A percentile compares a stretch with the other conserved stretches of the same genome.
Evolutionary conservation across 2,113 vertebrate species (phyloP).

Genomic region (Neofelis nebulosa): DNA sequence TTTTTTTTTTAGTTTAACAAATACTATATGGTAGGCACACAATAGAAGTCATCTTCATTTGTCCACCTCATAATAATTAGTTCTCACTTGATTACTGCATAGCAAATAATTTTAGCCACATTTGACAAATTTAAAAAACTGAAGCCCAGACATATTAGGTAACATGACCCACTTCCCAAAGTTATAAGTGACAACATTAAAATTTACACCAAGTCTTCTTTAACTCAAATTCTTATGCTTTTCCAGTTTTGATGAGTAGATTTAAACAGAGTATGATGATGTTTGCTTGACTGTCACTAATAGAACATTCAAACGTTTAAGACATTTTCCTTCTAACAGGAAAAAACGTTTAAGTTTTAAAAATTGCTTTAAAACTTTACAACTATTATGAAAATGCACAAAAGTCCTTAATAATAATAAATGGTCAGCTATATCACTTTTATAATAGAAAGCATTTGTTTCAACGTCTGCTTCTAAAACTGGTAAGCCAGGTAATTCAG

Average conservation of each 20-base stretch:
- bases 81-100: not conserved
- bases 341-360: not conserved
- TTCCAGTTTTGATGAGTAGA: not conserved
- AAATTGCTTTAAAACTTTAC: not conserved
- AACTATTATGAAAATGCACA: not conserved
- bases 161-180: not conserved
- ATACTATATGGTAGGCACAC: not conserved
- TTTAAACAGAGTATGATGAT: constrained; percentile 9
- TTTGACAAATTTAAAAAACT: not conserved
- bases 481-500: not conserved
- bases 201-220: not conserved
- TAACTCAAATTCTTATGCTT: constrained; percentile 35
- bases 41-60: not conserved
- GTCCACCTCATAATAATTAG: not conserved
- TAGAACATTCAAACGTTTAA: not conserved
- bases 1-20: not conserved
- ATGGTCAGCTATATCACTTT: not conserved
- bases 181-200: not conserved
- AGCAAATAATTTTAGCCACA: not conserved
- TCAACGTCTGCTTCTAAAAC: not conserved
- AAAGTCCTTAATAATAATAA: not conserved
- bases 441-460: not conserved
- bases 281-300: not conserved
- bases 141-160: not conserved
- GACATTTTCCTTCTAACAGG: not conserved